Base-by-base conservation (phyloP, 2,113 vertebrate species). In the Anarrhichthys ocellatus region DNA sequence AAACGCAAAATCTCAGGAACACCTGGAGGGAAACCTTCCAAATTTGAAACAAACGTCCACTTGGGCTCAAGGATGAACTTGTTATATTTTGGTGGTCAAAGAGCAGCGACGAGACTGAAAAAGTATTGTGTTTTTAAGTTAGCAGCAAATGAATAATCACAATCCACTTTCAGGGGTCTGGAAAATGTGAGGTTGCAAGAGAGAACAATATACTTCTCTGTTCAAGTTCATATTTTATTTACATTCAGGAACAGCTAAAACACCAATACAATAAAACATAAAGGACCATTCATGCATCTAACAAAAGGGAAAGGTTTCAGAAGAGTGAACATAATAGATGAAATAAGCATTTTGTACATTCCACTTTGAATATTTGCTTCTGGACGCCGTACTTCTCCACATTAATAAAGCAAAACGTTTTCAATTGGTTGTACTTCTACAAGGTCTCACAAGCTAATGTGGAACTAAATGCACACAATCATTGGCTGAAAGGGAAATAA, bases 401-500 rank as follows among this genome's bases (percentile, higher is more conserved):
- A 54, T 3, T 14, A 6, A 56, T n/a, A 32, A 3, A 56, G 18
- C 9, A 0, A 59, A 5, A 17, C 1, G n/a, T n/a, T 27, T 0
- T 38, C 65, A 11, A 50, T 29, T 10, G 6, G 22, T 40, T 38
- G 14, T 46, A 29, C 46, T 18, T 63, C 4, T 44, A 22, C 1
- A 2, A 58, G 13, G 29, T 17, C 40, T 68, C 24, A 50, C 44
- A 20, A 44, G 59, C 56, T 54, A 67, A n/a, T 20, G 20, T 67
- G 15, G 29, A 29, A 50, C 50, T 20, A 67, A 81, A 72, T 20
- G 11, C n/a, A 18, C 10, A 9, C 5, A 62, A 29, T 68, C 2
- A 61, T 72, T 40, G 48, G 10, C 59, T 80, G 50, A 46, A 40
- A 65, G 61, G 6, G 44, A 70, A 52, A 40, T 9, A 78, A 22